Evolutionary conservation across 1,140 invertebrate genomes (phyloP), one percentile per base, ranked within the genome.

Genomic region (Mylabris phalerata): DNA sequence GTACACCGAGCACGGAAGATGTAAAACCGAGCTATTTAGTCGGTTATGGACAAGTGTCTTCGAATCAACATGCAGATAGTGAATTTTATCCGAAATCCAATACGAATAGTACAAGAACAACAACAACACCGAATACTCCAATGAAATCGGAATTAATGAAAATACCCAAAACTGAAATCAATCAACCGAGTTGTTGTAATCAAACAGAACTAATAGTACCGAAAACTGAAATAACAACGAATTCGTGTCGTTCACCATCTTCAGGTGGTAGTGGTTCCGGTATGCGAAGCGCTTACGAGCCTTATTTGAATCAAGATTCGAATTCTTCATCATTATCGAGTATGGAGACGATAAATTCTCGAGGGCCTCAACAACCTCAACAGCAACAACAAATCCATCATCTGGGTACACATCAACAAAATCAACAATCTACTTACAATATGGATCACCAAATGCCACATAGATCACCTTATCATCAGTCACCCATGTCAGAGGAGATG

Each of bases 251-350:
- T 58, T 78, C 80, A 9, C 78, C 77, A 4, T 75, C 75, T 0
- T 75, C 75, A 10, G 11, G 41, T 42, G 41, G 41, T 42, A 42
- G 9, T 11, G 9, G 41, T 42, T 42, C 41, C 11, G 64, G 77
- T 0, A 71, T 79, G 5, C 70, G 78, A 26, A 76, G 76, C 27
- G 69, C 75, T 1, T 84, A 84, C 71, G 82, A 84, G 60, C 77
- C 81, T 0, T 85, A 85, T 62, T 68, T 84, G 50, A 84, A 81
- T 63, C 83, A 85, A 68, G 84, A 85, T 63, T 85, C 83, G 0
- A 87, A 88, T 73, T 89, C 86, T 6, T 84, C 83, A 3, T 85
- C 83, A 24, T 78, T 84, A 71, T 87, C 86, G 11, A 85, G 81
- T 64, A 85, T 88, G 82, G 87, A 88, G 67, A 80, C 84, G 54